Percentiles rank a stretch among this genome's conserved stretches.
Conservation (phyloP, 2,797 vertebrate species). For the Cephalopachus bancanus region DNA sequence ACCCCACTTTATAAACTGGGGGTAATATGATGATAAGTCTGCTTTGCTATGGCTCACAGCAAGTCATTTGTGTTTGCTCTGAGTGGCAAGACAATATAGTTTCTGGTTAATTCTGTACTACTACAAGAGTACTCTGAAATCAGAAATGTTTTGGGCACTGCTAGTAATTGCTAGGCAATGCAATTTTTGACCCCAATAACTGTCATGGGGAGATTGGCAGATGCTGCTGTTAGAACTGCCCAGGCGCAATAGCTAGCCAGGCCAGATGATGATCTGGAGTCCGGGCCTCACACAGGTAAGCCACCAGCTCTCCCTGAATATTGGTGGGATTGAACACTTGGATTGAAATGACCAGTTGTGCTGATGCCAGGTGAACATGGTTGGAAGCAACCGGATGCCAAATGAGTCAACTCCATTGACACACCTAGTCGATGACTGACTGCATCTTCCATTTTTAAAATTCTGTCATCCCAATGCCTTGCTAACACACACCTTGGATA, state of each 20-base stretch:
- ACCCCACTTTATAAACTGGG: neutral
- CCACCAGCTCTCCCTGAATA: slow-evolving; percentile 40
- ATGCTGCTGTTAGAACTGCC: slow-evolving; percentile 28
- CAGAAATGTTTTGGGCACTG: neutral
- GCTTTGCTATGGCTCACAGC: neutral
- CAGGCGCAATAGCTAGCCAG: neutral
- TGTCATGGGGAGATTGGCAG: neutral
- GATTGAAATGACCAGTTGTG: slow-evolving; percentile 67
- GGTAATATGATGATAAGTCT: neutral
- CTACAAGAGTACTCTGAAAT: slow-evolving; percentile 20
- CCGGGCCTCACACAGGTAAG: slow-evolving; percentile 46
- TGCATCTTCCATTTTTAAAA: neutral
- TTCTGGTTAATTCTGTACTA: neutral
- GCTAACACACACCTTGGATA: neutral
- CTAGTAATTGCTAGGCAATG: slow-evolving; percentile 35
- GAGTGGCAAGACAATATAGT: neutral
- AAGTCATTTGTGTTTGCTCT: slow-evolving; percentile 9
- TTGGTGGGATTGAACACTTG: slow-evolving; percentile 59
- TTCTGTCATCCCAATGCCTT: neutral
- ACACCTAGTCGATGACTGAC: neutral
- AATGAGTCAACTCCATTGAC: neutral
- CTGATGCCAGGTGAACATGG: slow-evolving; percentile 51
- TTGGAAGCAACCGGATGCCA: slow-evolving; percentile 65
- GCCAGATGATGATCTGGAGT: slow-evolving; percentile 57
- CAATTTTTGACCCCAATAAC: slow-evolving; percentile 68